phyloP scores from a whole-genome alignment of 1,140 invertebrate genomes.

The Calliopsis andreniformis region DNA sequence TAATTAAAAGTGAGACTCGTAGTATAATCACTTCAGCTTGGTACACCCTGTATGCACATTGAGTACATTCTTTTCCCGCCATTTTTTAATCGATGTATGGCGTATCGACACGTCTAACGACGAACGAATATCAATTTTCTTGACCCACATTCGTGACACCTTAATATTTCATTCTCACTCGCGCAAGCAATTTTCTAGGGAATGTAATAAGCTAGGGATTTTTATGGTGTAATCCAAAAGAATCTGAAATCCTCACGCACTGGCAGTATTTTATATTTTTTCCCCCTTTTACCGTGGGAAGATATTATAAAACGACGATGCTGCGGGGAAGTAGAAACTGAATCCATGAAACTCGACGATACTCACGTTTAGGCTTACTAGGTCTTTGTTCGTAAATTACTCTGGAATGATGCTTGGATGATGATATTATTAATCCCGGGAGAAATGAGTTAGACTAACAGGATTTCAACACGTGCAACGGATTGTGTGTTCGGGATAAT shows the following conservation, averaged over 20 bases:
- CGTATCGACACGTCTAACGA: not conserved
- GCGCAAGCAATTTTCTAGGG: not conserved
- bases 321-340: conserved; percentile 12
- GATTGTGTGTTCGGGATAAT: no score
- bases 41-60: no score
- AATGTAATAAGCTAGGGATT: not conserved
- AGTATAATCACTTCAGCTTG: no score
- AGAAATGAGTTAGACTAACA: no score
- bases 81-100: conserved; percentile 5
- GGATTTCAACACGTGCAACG: no score
- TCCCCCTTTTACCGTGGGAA: not conserved
- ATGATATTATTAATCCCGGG: not conserved
- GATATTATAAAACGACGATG: conserved; percentile 1
- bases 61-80: not conserved
- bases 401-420: not conserved
- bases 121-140: not conserved
- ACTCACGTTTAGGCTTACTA: conserved; percentile 19
- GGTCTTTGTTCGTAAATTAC: not conserved
- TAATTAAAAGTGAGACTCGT: no score
- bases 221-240: conserved; percentile 8
- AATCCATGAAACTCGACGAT: conserved; percentile 6
- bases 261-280: not conserved
- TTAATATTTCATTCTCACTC: conserved; percentile 4
- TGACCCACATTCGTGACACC: not conserved
- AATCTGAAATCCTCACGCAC: conserved; percentile 25